Evolutionary conservation across 2,888 invertebrate genomes (phyloP), one percentile per base, ranked within the genome.

Genomic region (Heliconius erato): DNA sequence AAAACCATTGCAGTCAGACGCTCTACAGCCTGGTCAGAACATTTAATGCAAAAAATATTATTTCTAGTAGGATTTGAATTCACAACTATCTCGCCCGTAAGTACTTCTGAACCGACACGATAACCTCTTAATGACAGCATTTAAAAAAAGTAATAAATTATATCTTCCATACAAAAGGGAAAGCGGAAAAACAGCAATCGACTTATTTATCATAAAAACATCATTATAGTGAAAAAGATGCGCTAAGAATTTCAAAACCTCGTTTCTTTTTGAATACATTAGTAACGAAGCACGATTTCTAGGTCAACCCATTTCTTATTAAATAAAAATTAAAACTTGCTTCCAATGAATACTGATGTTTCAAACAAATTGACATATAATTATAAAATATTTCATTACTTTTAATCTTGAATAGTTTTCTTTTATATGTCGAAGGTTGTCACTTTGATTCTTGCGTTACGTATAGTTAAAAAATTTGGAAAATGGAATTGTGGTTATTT

Each of bases 221-320:
- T 78, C 78, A 78, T 78, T 78, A 78, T 78, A 78, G 67, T 76
- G 63, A 67, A 78, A 67, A 67, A 78, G 78, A 78, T 78, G 78
- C 44, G 65, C 78, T 78, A 78, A 78, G 67, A 78, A 78, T 78
- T 76, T 68, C 40, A 59, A 65, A 81, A 83, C 35, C 77, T 40
- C 69, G 54, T 63, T 81, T 77, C 74, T 80, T 80, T 80, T 78
- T 74, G 71, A 83, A 83, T 83, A 79, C 72, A 83, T 83, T 83
- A 80, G 78, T 79, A 80, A 80, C 80, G 79, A 59, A 74, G 74
- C 74, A 49, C 40, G 67, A 72, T 80, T 69, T 71, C 78, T 74
- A 74, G 83, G 78, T 83, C 78, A 71, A 69, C 65, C 78, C 72
- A 77, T 74, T 71, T 72, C 49, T 67, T 79, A 74, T 80, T 59